phyloP scores from a whole-genome alignment of 2,113 vertebrate genomes.

The Theristicus caerulescens region DNA sequence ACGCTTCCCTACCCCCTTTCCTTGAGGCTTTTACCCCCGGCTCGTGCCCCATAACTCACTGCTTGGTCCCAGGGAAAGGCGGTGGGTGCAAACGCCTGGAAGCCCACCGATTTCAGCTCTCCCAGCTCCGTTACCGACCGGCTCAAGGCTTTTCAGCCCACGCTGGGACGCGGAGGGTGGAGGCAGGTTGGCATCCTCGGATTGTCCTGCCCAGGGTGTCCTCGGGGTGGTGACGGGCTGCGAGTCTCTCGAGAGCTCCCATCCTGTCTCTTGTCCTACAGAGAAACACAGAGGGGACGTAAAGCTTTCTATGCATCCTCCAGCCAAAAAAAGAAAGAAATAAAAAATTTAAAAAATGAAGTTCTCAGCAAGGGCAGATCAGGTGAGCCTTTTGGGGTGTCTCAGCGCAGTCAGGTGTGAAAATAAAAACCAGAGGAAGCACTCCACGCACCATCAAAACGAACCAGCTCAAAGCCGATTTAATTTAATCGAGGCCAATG shows the following conservation, averaged over 20 bases:
- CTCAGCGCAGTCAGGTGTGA: fast-evolving
- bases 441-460: neutral
- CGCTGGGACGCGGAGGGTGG: neutral
- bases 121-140: fast-evolving
- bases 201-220: neutral
- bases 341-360: neutral
- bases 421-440: neutral
- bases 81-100: fast-evolving
- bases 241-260: neutral
- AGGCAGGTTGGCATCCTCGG: neutral
- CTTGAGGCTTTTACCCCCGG: neutral
- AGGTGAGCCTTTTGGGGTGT: neutral
- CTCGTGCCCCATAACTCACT: neutral
- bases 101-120: neutral
- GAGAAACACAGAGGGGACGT: neutral
- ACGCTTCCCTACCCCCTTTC: neutral
- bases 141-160: neutral
- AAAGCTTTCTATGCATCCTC: neutral
- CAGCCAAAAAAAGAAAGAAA: neutral
- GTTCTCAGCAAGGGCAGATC: neutral
- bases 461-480: neutral
- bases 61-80: neutral
- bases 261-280: neutral
- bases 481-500: too few relatives aligned
- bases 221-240: neutral